phyloP scores from a whole-genome alignment of 2,888 invertebrate genomes.

The Lymantria dispar region DNA sequence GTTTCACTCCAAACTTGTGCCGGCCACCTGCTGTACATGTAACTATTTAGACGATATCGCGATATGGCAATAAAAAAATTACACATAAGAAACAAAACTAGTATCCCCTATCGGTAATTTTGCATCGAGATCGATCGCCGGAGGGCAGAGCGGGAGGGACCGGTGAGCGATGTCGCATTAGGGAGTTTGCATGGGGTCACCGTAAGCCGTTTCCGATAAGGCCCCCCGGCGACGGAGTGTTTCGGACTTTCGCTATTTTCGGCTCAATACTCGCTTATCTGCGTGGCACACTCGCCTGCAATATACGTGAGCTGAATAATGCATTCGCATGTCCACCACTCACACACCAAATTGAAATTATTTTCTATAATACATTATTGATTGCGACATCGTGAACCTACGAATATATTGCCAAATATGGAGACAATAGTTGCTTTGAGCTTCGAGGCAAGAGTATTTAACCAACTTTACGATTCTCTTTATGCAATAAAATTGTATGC shows the following conservation, averaged over 20 bases:
- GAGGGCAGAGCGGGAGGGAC: conserved; percentile 46
- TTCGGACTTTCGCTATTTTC: conserved; percentile 56
- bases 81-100: conserved; percentile 64
- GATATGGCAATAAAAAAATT: conserved; percentile 66
- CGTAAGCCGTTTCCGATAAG: conserved; percentile 83
- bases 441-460: too few relatives aligned
- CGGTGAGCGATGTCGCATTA: conserved; percentile 73
- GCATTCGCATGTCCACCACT: conserved; percentile 48
- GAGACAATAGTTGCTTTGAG: too few relatives aligned
- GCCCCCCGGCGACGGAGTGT: conserved; percentile 54
- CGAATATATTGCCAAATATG: too few relatives aligned
- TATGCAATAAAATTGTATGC: too few relatives aligned
- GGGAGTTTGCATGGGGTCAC: conserved; percentile 79
- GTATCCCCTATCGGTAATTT: conserved; percentile 67
- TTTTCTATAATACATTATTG: conserved; percentile 63
- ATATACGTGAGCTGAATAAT: conserved; percentile 74
- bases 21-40: conserved; percentile 33
- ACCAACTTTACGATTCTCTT: too few relatives aligned
- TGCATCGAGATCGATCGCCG: conserved; percentile 79
- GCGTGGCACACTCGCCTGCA: conserved; percentile 72
- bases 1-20: neutral
- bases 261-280: conserved; percentile 69
- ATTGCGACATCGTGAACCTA: conserved; percentile 28
- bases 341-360: conserved; percentile 73
- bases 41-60: conserved; percentile 31